phyloP scores from a whole-genome alignment of 2,113 vertebrate genomes.

The Okapia johnstoni region DNA sequence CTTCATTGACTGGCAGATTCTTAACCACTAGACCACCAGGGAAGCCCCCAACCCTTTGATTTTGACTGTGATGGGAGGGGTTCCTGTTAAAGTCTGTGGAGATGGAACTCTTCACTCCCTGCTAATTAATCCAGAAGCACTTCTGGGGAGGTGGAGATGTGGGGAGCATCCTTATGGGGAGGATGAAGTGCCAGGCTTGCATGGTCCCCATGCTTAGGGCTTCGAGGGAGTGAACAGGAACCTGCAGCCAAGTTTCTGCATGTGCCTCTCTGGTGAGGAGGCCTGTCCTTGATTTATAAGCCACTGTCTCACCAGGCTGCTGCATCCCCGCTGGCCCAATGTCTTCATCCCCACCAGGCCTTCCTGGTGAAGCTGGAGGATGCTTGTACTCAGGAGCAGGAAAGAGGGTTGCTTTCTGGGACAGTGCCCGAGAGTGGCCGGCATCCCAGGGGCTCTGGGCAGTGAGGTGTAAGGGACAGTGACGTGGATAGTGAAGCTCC shows the following conservation, averaged over 20 bases:
- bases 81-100: background rate
- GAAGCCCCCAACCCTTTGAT: background rate
- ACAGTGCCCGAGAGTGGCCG: fast-evolving
- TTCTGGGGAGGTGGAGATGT: background rate
- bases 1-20: background rate
- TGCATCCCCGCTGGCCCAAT: background rate
- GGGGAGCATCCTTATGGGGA: background rate
- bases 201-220: background rate
- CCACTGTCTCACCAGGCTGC: background rate
- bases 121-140: background rate
- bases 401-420: background rate
- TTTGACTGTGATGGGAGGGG: fast-evolving
- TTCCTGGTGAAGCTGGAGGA: background rate
- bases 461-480: background rate
- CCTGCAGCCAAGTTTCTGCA: background rate
- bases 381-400: background rate
- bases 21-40: background rate
- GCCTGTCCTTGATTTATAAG: background rate
- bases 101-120: background rate
- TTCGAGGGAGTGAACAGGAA: fast-evolving
- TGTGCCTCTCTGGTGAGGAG: background rate
- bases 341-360: background rate
- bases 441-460: background rate
- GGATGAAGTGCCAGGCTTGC: background rate
- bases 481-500: fast-evolving